Percentiles rank a stretch among this genome's conserved stretches.
Conservation (phyloP, 23 tunicate species). For the Halocynthia roretzi region DNA sequence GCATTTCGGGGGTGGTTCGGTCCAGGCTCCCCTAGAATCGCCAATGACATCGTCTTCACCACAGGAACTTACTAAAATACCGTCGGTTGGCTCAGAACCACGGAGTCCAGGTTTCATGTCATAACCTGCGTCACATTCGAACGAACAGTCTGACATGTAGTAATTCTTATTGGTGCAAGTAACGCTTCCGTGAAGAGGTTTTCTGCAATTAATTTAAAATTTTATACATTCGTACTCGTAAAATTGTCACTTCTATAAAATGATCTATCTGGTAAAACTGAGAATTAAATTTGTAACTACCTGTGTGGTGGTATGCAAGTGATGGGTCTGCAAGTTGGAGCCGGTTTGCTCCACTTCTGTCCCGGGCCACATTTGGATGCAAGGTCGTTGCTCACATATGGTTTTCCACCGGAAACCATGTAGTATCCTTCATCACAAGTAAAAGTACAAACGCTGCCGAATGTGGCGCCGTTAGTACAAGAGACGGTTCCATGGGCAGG, state of each 20-base stretch:
- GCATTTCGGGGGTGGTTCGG: conserved; percentile 38
- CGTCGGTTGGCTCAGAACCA: conserved; percentile 9
- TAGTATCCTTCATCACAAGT: conserved; percentile 26
- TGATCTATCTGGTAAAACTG: not conserved
- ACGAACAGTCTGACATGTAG: conserved; percentile 41
- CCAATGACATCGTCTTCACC: conserved; percentile 28
- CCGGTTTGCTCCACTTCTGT: conserved; percentile 20
- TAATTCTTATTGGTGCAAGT: conserved; percentile 46
- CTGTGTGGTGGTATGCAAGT: conserved; percentile 30
- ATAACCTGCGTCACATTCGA: conserved; percentile 62
- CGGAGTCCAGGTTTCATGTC: conserved; percentile 11
- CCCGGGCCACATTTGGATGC: conserved; percentile 18
- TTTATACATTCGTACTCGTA: not conserved
- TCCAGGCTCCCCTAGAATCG: conserved; percentile 28
- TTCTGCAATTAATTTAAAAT: not conserved
- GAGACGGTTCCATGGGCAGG: conserved; percentile 12
- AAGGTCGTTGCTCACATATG: not conserved
- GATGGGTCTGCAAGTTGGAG: conserved; percentile 39
- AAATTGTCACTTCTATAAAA: not conserved
- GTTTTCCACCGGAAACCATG: not conserved
- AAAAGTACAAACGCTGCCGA: conserved; percentile 19
- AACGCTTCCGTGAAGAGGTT: conserved; percentile 35
- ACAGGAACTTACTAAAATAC: not conserved
- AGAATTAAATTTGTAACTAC: not conserved
- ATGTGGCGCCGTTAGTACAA: conserved; percentile 12